phyloP scores from a whole-genome alignment of 2,888 invertebrate genomes.

The Thera obeliscata region DNA sequence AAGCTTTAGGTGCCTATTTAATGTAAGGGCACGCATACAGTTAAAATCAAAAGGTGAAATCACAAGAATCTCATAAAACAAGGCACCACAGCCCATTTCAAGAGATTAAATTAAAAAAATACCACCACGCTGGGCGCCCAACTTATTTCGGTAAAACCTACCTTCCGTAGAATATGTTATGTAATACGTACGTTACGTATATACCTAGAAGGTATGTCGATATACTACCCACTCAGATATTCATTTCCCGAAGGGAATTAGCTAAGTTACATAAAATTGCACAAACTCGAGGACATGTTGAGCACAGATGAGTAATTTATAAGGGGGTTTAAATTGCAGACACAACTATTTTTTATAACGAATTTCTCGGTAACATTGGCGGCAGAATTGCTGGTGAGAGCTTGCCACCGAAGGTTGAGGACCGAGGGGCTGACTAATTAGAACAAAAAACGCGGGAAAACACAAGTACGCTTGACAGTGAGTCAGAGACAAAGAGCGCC shows the following conservation, averaged over 20 bases:
- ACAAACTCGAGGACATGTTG: constrained; percentile 26
- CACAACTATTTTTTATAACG: constrained; percentile 33
- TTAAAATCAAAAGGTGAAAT: too few relatives aligned
- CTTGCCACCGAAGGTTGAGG: constrained; percentile 63
- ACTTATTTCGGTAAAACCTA: not conserved
- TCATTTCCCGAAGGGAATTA: not conserved
- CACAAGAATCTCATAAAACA: too few relatives aligned
- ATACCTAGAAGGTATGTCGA: too few relatives aligned
- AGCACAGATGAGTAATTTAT: constrained; percentile 30
- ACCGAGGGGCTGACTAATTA: constrained; percentile 80
- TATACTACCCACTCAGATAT: constrained; percentile 11
- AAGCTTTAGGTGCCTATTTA: too few relatives aligned
- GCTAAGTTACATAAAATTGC: constrained; percentile 24
- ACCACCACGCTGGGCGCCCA: constrained; percentile 16
- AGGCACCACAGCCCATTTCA: too few relatives aligned
- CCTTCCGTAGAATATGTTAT: too few relatives aligned
- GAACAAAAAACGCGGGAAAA: constrained; percentile 84
- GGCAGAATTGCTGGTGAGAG: constrained; percentile 53
- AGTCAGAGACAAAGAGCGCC: constrained; percentile 80
- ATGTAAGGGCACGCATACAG: too few relatives aligned
- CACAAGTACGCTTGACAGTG: constrained; percentile 83
- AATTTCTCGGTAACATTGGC: constrained; percentile 51
- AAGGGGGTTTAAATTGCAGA: constrained; percentile 28
- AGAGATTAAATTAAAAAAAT: not conserved
- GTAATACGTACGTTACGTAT: constrained; percentile 7